phyloP scores from a whole-genome alignment of 2,888 invertebrate genomes.

The Dryocosmus kuriphilus region DNA sequence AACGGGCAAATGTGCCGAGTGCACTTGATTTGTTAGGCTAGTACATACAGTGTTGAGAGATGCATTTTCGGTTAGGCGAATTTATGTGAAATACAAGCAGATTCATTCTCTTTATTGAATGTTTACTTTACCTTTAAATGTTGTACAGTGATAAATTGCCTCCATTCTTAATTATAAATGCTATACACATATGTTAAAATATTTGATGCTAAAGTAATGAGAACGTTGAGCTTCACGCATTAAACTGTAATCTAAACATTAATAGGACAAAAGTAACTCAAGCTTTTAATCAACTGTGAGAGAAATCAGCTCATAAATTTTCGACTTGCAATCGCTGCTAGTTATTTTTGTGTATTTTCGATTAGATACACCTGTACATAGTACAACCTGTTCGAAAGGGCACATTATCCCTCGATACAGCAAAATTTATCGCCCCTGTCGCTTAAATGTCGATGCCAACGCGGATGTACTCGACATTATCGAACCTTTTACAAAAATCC shows the following conservation, averaged over 20 bases:
- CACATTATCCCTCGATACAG: constrained; percentile 20
- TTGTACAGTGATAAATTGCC: too few species aligned
- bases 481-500: neutral
- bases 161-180: too few species aligned
- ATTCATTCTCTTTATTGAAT: neutral
- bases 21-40: constrained; percentile 5
- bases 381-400: constrained; percentile 8
- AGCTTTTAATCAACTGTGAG: too few species aligned
- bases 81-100: neutral
- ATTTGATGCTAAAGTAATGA: too few species aligned
- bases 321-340: too few species aligned
- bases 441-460: constrained; percentile 21
- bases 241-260: too few species aligned
- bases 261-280: too few species aligned
- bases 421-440: constrained; percentile 3
- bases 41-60: neutral
- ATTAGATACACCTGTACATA: neutral
- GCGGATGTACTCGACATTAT: neutral
- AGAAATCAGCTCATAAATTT: too few species aligned
- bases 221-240: too few species aligned
- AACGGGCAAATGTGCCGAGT: constrained; percentile 21
- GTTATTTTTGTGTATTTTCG: neutral
- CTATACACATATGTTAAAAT: too few species aligned
- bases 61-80: neutral
- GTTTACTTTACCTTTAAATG: too few species aligned